Evolutionary conservation across 2,888 invertebrate genomes (phyloP).

Genomic region (Morpho deidamia): DNA sequence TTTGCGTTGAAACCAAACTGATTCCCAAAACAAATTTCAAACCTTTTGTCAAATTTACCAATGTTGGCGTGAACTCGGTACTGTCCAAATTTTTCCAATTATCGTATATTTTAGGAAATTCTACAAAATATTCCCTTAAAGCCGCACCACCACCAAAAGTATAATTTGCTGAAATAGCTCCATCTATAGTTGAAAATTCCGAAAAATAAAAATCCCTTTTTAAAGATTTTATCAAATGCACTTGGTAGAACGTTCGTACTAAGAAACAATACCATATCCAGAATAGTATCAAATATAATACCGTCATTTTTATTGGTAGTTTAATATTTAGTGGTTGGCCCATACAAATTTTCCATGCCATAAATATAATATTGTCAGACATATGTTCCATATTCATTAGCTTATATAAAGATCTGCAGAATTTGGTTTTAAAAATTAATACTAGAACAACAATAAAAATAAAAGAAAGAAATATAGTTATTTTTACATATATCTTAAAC

Average conservation of each 20-base stretch:
- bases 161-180: slow-evolving; percentile 44
- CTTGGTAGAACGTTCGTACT: slow-evolving; percentile 57
- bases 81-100: slow-evolving; percentile 43
- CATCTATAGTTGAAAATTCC: slow-evolving; percentile 46
- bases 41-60: slow-evolving; percentile 42
- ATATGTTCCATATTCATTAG: slow-evolving; percentile 21
- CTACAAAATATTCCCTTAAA: slow-evolving; percentile 51
- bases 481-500: slow-evolving; percentile 37
- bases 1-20: slow-evolving; percentile 39
- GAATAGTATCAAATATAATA: slow-evolving; percentile 40
- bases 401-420: slow-evolving; percentile 28
- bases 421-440: slow-evolving; percentile 35
- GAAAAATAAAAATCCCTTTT: slow-evolving; percentile 45
- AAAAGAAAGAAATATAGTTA: slow-evolving; percentile 43
- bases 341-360: slow-evolving; percentile 43
- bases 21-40: slow-evolving; percentile 50
- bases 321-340: slow-evolving; percentile 40
- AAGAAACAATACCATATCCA: slow-evolving; percentile 61
- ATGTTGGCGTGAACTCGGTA: slow-evolving; percentile 34
- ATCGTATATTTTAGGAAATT: slow-evolving; percentile 42
- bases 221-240: slow-evolving; percentile 50
- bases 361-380: slow-evolving; percentile 31
- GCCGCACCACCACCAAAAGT: slow-evolving; percentile 50
- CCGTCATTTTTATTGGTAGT: slow-evolving; percentile 41
- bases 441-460: slow-evolving; percentile 37